Conservation (phyloP, 2,113 vertebrate species). For the Abramis brama region DNA sequence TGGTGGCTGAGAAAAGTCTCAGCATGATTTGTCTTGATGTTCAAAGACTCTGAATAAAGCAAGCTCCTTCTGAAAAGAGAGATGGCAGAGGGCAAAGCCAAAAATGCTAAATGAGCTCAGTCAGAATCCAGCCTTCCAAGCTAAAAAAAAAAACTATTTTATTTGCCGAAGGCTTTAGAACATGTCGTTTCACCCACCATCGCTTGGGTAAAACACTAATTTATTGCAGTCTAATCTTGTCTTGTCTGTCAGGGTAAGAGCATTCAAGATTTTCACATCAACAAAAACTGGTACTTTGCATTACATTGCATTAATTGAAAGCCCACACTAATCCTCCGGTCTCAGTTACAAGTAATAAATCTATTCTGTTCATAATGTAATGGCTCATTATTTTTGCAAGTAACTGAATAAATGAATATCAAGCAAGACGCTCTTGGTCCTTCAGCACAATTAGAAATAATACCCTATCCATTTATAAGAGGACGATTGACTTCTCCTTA, state of each 20-base stretch:
- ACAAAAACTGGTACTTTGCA: background rate
- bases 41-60: conserved; percentile 11
- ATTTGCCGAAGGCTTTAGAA: conserved; percentile 18
- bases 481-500: conserved; percentile 8
- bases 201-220: background rate
- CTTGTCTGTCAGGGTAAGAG: conserved; percentile 4
- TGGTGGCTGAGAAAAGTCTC: background rate
- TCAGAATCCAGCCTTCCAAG: background rate
- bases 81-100: background rate
- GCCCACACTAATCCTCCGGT: background rate
- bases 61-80: background rate
- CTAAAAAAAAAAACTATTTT: background rate
- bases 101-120: conserved; percentile 18
- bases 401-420: conserved; percentile 45
- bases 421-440: conserved; percentile 25
- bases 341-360: conserved; percentile 25
- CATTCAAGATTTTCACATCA: conserved; percentile 18
- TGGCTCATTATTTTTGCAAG: conserved; percentile 38
- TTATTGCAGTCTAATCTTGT: background rate
- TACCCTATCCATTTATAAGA: conserved; percentile 9
- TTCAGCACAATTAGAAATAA: conserved; percentile 29
- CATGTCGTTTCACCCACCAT: background rate
- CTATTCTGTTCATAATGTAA: conserved; percentile 33
- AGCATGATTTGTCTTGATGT: conserved; percentile 22
- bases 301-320: conserved; percentile 16